A percentile compares a stretch with the other conserved stretches of the same genome.
Evolutionary conservation across 2,797 vertebrate species (phyloP).

Genomic region (Pangasius larnaudii): DNA sequence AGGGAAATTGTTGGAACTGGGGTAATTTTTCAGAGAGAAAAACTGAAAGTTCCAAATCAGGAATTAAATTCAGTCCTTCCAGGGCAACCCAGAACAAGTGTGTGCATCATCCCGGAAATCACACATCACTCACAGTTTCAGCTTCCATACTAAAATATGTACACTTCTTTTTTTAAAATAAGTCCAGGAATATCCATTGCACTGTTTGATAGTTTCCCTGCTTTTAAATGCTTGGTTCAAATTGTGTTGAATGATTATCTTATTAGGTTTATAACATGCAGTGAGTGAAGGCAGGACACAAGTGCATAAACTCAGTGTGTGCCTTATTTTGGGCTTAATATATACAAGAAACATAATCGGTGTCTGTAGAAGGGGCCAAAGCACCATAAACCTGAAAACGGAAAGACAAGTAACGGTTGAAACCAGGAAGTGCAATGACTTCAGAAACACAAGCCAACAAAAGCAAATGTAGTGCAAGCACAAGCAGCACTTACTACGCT

Average conservation of each 20-base stretch:
- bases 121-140: slow-evolving; percentile 4
- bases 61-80: background rate
- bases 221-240: background rate
- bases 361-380: background rate
- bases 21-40: background rate
- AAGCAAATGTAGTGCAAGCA: background rate
- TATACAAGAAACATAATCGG: background rate
- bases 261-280: background rate
- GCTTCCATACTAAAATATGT: background rate
- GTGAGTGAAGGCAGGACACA: background rate
- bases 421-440: background rate
- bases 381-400: background rate
- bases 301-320: background rate
- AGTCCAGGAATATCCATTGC: background rate
- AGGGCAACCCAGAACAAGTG: background rate
- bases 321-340: background rate
- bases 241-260: background rate
- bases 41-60: background rate
- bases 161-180: background rate
- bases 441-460: background rate
- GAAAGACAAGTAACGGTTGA: background rate
- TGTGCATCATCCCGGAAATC: background rate
- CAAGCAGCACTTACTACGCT: background rate
- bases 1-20: background rate
- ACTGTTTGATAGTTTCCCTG: background rate